phyloP scores from a whole-genome alignment of 2,113 vertebrate species.

The Eublepharis macularius region DNA sequence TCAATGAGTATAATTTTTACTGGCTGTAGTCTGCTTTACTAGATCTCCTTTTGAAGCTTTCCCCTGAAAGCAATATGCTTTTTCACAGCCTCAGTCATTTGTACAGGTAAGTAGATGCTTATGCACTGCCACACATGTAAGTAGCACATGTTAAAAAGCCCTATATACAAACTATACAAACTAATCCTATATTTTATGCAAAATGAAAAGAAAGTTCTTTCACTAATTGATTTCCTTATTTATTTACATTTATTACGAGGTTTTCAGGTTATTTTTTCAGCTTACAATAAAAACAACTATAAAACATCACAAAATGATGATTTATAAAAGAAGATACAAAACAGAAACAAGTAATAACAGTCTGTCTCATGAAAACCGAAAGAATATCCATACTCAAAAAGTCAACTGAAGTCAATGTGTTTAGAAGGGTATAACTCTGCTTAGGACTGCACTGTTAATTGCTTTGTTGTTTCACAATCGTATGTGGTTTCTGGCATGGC shows the following conservation, averaged over 20 bases:
- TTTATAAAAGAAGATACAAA: too few relatives aligned
- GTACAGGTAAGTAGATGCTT: background rate
- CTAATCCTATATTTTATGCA: background rate
- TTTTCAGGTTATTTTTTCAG: too few relatives aligned
- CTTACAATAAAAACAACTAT: too few relatives aligned
- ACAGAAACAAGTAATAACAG: too few relatives aligned
- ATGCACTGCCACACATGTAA: background rate
- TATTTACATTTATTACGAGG: background rate
- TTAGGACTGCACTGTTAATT: too few relatives aligned
- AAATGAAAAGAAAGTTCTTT: background rate
- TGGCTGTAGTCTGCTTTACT: conserved; percentile 1
- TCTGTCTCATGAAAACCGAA: too few relatives aligned
- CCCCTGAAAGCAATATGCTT: conserved; percentile 1
- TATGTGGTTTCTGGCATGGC: too few relatives aligned
- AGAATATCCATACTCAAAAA: too few relatives aligned
- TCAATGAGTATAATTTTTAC: background rate
- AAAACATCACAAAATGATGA: too few relatives aligned
- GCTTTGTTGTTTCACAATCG: too few relatives aligned
- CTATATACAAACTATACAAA: background rate
- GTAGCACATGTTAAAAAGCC: background rate
- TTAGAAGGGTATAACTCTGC: too few relatives aligned
- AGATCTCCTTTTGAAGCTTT: conserved; percentile 36
- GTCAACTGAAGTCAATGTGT: too few relatives aligned
- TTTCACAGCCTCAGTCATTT: conserved; percentile 23
- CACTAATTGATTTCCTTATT: background rate